These are phyloP conservation scores for Tympanoctomys barrerae DNA, from an alignment of 2,797 vertebrate species.

Conservation along the genomic window DNA sequence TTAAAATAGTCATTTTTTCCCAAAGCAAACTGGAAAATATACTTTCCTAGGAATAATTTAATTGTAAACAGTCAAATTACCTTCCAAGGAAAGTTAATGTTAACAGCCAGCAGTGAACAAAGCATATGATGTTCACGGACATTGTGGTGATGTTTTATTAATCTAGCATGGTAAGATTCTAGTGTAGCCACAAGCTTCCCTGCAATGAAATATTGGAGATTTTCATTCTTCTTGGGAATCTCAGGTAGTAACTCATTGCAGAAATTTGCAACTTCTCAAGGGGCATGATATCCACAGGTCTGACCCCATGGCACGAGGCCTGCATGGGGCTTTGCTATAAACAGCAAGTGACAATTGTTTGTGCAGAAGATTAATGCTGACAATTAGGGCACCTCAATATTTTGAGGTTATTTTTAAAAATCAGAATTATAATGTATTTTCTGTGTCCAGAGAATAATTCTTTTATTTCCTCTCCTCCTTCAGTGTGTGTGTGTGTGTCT, in stretches of 20 bases:
- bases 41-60: not conserved
- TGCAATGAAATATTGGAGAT: not conserved
- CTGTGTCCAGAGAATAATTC: not conserved
- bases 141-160: no score
- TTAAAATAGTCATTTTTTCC: not conserved
- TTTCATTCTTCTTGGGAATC: not conserved
- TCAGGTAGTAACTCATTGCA: not conserved
- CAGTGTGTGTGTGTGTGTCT: not conserved
- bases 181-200: not conserved
- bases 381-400: not conserved
- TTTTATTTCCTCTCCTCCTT: not conserved
- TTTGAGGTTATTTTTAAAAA: not conserved
- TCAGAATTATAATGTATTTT: not conserved
- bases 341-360: not conserved
- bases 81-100: not conserved
- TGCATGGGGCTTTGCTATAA: fast-evolving
- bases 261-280: not conserved
- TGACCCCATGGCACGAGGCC: fast-evolving
- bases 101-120: not conserved
- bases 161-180: no score
- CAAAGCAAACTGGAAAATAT: not conserved
- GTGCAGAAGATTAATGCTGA: not conserved
- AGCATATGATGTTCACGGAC: fast-evolving
- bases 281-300: not conserved
- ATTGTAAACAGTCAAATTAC: not conserved